Base-by-base conservation (phyloP, 2,113 vertebrate species). In the Cichladusa arquata region DNA sequence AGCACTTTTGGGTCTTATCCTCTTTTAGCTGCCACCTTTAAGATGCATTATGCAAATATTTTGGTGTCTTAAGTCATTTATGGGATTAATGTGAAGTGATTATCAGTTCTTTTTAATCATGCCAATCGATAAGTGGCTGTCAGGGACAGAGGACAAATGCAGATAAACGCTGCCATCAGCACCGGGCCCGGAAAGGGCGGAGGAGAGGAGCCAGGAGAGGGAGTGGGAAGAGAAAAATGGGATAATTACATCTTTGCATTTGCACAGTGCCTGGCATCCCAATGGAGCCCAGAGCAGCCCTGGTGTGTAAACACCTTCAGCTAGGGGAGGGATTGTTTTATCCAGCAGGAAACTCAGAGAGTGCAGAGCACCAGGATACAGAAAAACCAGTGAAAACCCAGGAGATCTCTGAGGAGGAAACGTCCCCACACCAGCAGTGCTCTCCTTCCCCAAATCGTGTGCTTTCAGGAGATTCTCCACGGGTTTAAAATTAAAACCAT, bases 1-100 rank as follows among this genome's bases (percentile, higher is more conserved):
- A 98, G 98, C 98, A 98, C 96, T 98, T 98, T 98, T 97, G 93
- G 93, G 94, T 97, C 97, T 98, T 98, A 98, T 98, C 98, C 97
- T 96, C 90, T 92, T 98, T 98, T 97, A 99, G 98, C 98, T 98
- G 98, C 98, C 98, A 98, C 96, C 97, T 98, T 88, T 98, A 98
- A 98, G 98, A 98, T 98, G 98, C 95, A 98, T 98, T 99, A 98
- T 98, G 97, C 98, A 99, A 98, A 98, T 98, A 98, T 98, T 98
- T 90, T 84, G 96, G 96, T 97, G 96, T 97, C 97, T 95, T 98
- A 99, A 99, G 99, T 97, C 96, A 98, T 98, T 99, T 98, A 99
- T 94, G 97, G 98, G 98, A 98, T 99, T 99, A 99, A 98, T 98
- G 97, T 95, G 97, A 98, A 97, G 97, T 90, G 95, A 98, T 98